Percentiles rank a stretch among this genome's conserved stretches.
Evolutionary conservation across 2,888 invertebrate genomes (phyloP).

Genomic region (Holacanthella duospinosa): DNA sequence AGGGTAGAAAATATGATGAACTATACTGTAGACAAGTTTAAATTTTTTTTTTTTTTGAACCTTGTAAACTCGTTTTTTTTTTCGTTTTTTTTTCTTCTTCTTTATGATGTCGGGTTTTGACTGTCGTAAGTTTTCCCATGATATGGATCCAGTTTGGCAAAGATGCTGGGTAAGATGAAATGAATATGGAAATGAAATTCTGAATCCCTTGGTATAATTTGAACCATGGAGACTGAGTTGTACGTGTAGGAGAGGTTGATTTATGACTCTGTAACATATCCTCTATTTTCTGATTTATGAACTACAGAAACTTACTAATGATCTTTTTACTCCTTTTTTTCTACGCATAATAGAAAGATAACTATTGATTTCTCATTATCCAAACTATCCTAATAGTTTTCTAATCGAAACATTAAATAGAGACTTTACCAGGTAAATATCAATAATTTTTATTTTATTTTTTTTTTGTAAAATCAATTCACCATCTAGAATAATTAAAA

Average conservation of each 20-base stretch:
- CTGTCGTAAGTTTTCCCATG: neutral
- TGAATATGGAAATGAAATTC: neutral
- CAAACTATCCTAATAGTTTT: slow-evolving; percentile 1
- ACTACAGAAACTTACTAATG: neutral
- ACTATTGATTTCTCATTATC: slow-evolving; percentile 29
- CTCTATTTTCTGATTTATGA: neutral
- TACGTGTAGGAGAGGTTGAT: neutral
- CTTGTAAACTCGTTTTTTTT: no score
- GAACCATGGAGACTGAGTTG: neutral
- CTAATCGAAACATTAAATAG: neutral
- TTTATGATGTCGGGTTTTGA: neutral
- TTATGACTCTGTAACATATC: slow-evolving; percentile 5
- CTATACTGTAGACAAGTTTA: no score
- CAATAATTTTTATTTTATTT: no score
- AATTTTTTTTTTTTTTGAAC: no score
- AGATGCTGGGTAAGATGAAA: neutral
- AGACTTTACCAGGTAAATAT: no score
- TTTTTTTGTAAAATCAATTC: neutral
- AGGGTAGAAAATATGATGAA: no score
- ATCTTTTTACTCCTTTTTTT: neutral
- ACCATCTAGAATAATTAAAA: no score
- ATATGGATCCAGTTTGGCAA: neutral
- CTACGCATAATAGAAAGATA: neutral
- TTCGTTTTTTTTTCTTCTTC: no score
- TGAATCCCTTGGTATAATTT: neutral